phyloP scores from a whole-genome alignment of 2,888 invertebrate species.

The Tubiluchus corallicola region DNA sequence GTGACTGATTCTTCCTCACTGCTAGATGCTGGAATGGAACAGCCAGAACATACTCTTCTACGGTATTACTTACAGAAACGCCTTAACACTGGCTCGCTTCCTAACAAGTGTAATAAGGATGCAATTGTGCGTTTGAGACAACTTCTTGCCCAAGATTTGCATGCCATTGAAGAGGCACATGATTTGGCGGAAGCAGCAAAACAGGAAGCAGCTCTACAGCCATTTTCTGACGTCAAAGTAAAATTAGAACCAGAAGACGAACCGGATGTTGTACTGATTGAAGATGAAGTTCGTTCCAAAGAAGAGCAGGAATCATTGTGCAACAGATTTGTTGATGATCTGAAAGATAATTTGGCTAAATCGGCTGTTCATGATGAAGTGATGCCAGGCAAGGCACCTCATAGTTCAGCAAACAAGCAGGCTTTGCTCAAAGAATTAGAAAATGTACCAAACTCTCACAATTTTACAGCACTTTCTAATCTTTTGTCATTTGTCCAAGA shows the following conservation, averaged over 20 bases:
- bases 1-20: neutral
- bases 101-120: no score
- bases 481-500: neutral
- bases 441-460: neutral
- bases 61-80: neutral
- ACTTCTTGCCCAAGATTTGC: neutral
- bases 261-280: neutral
- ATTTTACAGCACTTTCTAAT: neutral
- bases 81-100: neutral
- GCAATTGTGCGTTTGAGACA: neutral
- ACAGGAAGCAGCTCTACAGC: neutral
- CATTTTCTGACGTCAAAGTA: neutral
- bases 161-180: neutral
- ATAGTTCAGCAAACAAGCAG: neutral
- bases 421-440: no score
- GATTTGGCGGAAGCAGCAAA: neutral
- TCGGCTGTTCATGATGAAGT: neutral
- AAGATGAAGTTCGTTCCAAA: neutral
- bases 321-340: no score
- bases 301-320: no score
- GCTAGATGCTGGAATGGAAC: neutral
- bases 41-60: neutral
- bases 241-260: neutral
- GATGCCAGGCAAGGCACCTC: neutral
- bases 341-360: neutral